Base-by-base conservation (phyloP, 2,113 vertebrate genomes). In the Ellobius talpinus region DNA sequence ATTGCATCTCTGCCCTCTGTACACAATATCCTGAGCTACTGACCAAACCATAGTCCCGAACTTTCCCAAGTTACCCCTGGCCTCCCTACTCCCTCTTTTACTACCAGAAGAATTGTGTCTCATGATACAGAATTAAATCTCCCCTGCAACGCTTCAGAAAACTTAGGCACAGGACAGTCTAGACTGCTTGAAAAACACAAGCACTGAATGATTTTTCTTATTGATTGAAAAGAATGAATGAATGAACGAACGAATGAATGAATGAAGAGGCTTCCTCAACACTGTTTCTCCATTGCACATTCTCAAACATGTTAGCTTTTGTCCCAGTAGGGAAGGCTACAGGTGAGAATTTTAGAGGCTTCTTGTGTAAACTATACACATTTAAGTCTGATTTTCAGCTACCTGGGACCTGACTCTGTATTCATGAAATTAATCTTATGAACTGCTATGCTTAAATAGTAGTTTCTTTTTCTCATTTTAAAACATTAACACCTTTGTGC, bases 381-480 rank as follows among this genome's bases (percentile, higher is more conserved):
- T 17, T 42, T 61, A 84, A 61, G 55, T 82, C 55, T 63, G 24
- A 42, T 42, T 42, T 42, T 42, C n/a, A 63, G 81, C 58, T 84
- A 42, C 7, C 24, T 4, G 11, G 61, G 1, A 84, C n/a, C 33
- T 65, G 87, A 70, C 52, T 85, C 52, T 84, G 66, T 29, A 42
- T 87, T 89, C 79, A 79, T 68, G 42, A 90, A 47, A 23, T 63
- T n/a, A n/a, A n/a, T 70, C 72, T 88, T 90, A 52, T 52, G 63
- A 82, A 39, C 86, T 63, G 5, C 58, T 55, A 95, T 42, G 82
- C n/a, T 94, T 82, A 68, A 13, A 47, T 87, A 87, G 12, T 42
- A 17, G 11, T 65, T 92, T 68, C 79, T 24, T 74, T 85, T 24
- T 73, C 81, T 85, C 39, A 76, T 85, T 87, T 88, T 96, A 45